Conservation (phyloP, 2,113 vertebrate genomes). For the Pandion haliaetus region DNA sequence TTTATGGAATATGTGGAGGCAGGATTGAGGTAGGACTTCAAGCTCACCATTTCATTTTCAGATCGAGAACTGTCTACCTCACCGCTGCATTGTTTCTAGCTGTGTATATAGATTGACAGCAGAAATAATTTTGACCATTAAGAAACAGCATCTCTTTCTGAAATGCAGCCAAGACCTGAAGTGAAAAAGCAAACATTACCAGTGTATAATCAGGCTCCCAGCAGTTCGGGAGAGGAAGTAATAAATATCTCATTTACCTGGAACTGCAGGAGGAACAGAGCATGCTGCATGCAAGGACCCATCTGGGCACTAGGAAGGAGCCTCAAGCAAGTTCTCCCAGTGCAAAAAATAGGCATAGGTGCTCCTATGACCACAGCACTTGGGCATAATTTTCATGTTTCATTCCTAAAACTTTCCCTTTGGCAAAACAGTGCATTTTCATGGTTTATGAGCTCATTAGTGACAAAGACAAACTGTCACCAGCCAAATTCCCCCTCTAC, state of each 20-base stretch:
- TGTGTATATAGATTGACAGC: not conserved
- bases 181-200: not conserved
- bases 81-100: not conserved
- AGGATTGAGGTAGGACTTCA: not conserved
- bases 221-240: not conserved
- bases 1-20: not conserved
- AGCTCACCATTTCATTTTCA: not conserved
- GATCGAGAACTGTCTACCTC: not conserved
- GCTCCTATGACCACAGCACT: not conserved
- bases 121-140: not conserved
- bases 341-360: not conserved
- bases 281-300: not conserved
- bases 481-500: not conserved
- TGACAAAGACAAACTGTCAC: not conserved
- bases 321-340: accelerated
- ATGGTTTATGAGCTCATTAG: not conserved
- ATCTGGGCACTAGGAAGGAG: not conserved
- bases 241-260: not conserved
- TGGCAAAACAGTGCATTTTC: not conserved
- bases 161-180: not conserved
- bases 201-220: not conserved
- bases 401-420: not conserved
- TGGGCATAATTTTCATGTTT: not conserved
- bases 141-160: not conserved
- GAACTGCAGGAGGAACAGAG: not conserved